Evolutionary conservation across 1,140 invertebrate genomes (phyloP), one percentile per base, ranked within the genome.

Genomic region (Belonocnema kinseyi): DNA sequence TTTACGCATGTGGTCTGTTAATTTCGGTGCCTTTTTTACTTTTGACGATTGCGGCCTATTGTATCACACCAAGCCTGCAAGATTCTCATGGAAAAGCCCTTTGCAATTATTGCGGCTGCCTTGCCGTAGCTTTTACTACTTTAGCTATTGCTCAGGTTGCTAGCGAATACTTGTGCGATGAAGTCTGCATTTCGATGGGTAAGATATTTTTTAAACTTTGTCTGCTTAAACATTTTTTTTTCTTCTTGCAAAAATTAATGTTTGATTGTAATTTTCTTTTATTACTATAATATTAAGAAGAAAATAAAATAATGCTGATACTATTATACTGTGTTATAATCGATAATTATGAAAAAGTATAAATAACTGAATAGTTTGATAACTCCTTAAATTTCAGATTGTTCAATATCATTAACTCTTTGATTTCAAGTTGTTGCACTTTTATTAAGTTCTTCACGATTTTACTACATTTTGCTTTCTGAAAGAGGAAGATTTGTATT

Each of bases 11-110:
- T 21, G 92, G 92, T 2, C 86, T 93, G 50, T 75, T 92, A 50
- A 88, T 92, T 74, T 93, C 92, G 0, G 90, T 92, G 50, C 89
- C 92, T 11, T 93, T 93, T 83, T 84, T 93, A 53, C 80, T 93
- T 16, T 83, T 91, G 16, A 93, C 92, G 6, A 89, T 92, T 10
- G 73, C 87, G 13, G 90, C 91, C 3, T 93, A 92, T 77, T 83
- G 80, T 17, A 88, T 91, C 16, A 91, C 92, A 0, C 90, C 90
- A 12, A 89, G 89, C 54, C 80, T 93, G 17, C 83, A 85, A 77
- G 91, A 92, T 70, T 75, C 90, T n/a, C 89, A 92, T 75, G 92
- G 92, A 5, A 91, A 90, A 83, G 85, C 90, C 52, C 85, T 92
- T 33, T 90, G 90, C 74, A 88, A 89, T 77, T 92, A 93, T 76